These are phyloP conservation scores for Macroramphosus scolopax DNA, from an alignment of 2,797 vertebrate species.

Conservation along the genomic window DNA sequence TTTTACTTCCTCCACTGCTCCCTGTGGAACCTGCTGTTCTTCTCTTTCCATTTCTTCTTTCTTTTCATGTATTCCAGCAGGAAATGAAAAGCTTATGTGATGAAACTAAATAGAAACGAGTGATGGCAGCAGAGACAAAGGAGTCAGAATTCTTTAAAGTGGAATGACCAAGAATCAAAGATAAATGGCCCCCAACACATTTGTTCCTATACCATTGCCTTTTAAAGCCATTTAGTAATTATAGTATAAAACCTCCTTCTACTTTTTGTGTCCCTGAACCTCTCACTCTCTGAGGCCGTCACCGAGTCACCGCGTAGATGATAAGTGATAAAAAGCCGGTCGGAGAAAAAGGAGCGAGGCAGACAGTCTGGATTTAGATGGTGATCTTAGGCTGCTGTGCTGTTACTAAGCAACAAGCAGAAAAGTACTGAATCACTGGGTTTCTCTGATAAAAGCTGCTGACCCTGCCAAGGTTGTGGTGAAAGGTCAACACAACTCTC, in stretches of 20 bases:
- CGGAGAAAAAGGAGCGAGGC: conserved; percentile 13
- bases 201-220: conserved; percentile 11
- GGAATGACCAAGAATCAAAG: conserved; percentile 8
- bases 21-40: conserved; percentile 23
- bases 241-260: conserved; percentile 7
- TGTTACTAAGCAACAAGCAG: conserved; percentile 64
- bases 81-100: conserved; percentile 36
- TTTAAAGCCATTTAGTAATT: conserved; percentile 18
- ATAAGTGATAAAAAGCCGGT: conserved; percentile 39
- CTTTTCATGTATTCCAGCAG: conserved; percentile 27
- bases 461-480: conserved; percentile 46
- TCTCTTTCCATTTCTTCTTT: conserved; percentile 16
- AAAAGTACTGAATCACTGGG: conserved; percentile 60
- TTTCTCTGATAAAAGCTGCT: conserved; percentile 45
- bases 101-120: conserved; percentile 43
- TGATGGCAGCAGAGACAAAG: conserved; percentile 23
- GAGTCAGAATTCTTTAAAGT: conserved; percentile 18
- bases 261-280: neutral
- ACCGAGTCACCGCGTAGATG: conserved; percentile 26
- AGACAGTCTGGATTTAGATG: conserved; percentile 36
- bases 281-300: conserved; percentile 1
- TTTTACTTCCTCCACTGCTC: conserved; percentile 24
- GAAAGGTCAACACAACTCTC: conserved; percentile 40
- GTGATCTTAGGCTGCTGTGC: conserved; percentile 31
- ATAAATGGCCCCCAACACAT: conserved; percentile 19